Percentiles rank a stretch among this genome's conserved stretches.
These are phyloP conservation scores for Rhadina sibilatrix DNA, from an alignment of 2,113 vertebrate genomes.

Conservation along the genomic window DNA sequence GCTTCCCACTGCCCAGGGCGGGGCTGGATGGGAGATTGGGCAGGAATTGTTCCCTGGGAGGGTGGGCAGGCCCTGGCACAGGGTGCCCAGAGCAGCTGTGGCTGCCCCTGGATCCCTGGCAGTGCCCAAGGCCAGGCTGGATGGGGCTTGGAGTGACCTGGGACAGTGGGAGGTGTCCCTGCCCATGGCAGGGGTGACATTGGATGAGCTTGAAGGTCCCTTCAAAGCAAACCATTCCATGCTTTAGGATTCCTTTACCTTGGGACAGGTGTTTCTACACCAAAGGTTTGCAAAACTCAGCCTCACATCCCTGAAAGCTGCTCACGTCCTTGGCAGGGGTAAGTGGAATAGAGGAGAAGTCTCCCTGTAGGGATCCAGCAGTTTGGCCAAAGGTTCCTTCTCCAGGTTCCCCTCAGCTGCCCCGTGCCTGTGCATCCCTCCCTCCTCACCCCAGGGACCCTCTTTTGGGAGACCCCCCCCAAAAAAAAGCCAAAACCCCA, in stretches of 20 bases:
- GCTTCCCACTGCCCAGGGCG: background rate
- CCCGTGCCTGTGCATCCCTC: background rate
- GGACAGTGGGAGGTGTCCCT: accelerated
- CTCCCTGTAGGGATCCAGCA: background rate
- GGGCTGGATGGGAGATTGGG: background rate
- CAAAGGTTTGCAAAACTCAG: background rate
- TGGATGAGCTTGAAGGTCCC: accelerated
- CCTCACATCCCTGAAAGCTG: background rate
- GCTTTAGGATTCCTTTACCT: background rate
- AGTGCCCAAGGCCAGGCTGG: background rate
- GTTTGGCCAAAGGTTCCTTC: background rate
- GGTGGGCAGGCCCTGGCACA: background rate
- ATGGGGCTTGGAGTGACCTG: accelerated
- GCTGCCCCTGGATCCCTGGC: background rate
- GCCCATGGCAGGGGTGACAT: accelerated
- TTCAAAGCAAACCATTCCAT: background rate
- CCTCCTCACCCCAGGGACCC: background rate
- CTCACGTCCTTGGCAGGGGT: background rate
- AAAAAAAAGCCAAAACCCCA: accelerated
- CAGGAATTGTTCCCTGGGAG: background rate
- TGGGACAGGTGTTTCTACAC: background rate
- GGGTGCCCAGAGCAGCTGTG: background rate
- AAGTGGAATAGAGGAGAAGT: background rate
- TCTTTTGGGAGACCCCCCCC: background rate
- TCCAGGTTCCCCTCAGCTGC: background rate